These are phyloP conservation scores for Caenorhabditis drosophilae DNA, from an alignment of 2,888 invertebrate genomes.

Conservation along the genomic window DNA sequence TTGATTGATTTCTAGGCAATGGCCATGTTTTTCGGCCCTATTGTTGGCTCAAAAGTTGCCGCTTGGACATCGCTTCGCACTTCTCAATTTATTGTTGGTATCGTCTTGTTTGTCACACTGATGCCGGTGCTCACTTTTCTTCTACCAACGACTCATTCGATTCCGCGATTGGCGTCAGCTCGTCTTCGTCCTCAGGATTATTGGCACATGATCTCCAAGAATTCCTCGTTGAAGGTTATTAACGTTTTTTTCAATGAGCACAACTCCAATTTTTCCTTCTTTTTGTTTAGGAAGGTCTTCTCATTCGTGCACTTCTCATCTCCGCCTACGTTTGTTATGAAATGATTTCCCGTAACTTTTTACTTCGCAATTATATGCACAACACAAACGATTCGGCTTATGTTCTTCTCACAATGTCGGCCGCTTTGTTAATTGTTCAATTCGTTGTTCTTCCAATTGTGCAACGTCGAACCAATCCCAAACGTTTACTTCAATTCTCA, in stretches of 20 bases:
- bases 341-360: conserved; percentile 68
- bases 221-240: conserved; percentile 38
- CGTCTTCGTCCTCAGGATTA: conserved; percentile 67
- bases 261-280: conserved; percentile 20
- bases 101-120: conserved; percentile 54
- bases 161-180: conserved; percentile 66
- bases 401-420: conserved; percentile 66
- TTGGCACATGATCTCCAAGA: conserved; percentile 64
- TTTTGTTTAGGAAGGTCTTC: conserved; percentile 64
- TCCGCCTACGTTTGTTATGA: conserved; percentile 68
- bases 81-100: conserved; percentile 60
- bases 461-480: conserved; percentile 56
- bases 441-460: conserved; percentile 66
- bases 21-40: conserved; percentile 63
- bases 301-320: conserved; percentile 63
- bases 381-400: conserved; percentile 65
- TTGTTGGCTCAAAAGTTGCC: conserved; percentile 65
- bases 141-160: conserved; percentile 67
- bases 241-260: not conserved
- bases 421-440: conserved; percentile 61
- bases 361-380: conserved; percentile 66
- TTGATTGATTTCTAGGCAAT: no score
- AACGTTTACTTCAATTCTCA: conserved; percentile 39
- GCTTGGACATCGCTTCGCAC: conserved; percentile 63
- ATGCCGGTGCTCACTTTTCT: conserved; percentile 63